Conservation (phyloP, 2,888 invertebrate genomes). For the Limnephilus auricula region DNA sequence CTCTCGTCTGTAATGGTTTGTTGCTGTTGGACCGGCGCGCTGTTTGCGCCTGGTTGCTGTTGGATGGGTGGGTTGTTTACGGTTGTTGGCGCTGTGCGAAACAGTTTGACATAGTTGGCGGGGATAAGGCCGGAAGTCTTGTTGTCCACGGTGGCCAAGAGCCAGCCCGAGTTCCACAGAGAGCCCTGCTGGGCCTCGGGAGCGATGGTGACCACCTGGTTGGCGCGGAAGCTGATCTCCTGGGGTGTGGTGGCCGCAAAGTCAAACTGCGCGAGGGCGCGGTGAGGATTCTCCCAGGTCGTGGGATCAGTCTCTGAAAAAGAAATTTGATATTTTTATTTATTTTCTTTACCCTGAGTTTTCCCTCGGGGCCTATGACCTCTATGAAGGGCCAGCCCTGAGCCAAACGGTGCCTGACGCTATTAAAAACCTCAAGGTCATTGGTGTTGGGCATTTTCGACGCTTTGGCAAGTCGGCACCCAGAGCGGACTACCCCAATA, state of each 20-base stretch:
- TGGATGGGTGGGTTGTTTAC: background rate
- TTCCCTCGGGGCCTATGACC: background rate
- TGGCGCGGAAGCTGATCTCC: constrained; percentile 87
- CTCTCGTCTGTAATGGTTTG: background rate
- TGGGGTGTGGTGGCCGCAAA: constrained; percentile 84
- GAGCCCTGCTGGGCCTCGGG: constrained; percentile 89
- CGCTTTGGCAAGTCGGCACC: too few relatives aligned
- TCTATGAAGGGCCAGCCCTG: too few relatives aligned
- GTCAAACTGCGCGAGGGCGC: constrained; percentile 84
- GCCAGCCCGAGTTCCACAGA: constrained; percentile 83
- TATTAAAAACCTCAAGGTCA: too few relatives aligned
- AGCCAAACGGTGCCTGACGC: too few relatives aligned
- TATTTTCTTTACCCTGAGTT: background rate
- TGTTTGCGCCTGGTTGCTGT: background rate
- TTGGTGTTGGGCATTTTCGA: too few relatives aligned
- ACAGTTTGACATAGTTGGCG: constrained; percentile 78
- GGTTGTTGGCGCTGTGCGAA: constrained; percentile 63
- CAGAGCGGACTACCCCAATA: too few relatives aligned
- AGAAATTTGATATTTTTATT: background rate
- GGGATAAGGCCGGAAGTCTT: constrained; percentile 81
- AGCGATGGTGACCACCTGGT: constrained; percentile 88
- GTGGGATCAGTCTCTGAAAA: constrained; percentile 80
- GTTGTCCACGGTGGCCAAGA: constrained; percentile 79
- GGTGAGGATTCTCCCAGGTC: constrained; percentile 83
- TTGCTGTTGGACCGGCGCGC: background rate